Percentiles rank a stretch among this genome's conserved stretches.
These are phyloP conservation scores for Pyrrhia umbra DNA, from an alignment of 2,888 invertebrate genomes.

Conservation along the genomic window DNA sequence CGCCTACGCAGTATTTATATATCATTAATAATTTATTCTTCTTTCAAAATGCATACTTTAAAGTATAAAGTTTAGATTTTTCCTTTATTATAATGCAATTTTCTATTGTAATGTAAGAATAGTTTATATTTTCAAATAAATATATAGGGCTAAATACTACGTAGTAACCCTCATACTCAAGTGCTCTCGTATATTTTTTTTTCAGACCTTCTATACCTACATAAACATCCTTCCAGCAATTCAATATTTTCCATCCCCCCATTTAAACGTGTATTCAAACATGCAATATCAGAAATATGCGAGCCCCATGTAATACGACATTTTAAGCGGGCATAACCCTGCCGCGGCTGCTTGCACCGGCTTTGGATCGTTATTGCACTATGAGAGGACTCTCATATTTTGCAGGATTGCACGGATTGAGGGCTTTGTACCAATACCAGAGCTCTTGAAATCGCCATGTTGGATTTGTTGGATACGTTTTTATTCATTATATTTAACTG, in stretches of 20 bases:
- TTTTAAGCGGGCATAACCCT: constrained; percentile 26
- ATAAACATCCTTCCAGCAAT: constrained; percentile 9
- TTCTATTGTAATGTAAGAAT: too few species aligned
- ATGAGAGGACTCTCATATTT: constrained; percentile 49
- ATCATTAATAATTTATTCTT: too few species aligned
- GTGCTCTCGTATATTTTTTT: background rate
- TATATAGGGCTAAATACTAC: too few species aligned
- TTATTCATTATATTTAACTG: constrained; percentile 30
- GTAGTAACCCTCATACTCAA: too few species aligned
- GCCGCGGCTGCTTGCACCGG: constrained; percentile 19
- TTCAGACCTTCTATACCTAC: constrained; percentile 4
- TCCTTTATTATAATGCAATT: too few species aligned
- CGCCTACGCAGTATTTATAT: too few species aligned
- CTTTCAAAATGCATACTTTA: too few species aligned
- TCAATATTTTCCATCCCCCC: constrained; percentile 16
- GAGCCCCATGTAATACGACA: constrained; percentile 17
- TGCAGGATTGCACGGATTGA: constrained; percentile 29
- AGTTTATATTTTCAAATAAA: too few species aligned
- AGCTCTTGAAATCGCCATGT: constrained; percentile 39
- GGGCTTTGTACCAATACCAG: constrained; percentile 35
- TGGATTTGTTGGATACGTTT: constrained; percentile 32
- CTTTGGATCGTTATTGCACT: constrained; percentile 31
- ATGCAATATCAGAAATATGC: constrained; percentile 46
- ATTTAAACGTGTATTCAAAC: constrained; percentile 29
- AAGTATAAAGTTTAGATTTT: too few species aligned